Conservation (phyloP, 2,888 invertebrate genomes). For the Punctoribates punctum region DNA sequence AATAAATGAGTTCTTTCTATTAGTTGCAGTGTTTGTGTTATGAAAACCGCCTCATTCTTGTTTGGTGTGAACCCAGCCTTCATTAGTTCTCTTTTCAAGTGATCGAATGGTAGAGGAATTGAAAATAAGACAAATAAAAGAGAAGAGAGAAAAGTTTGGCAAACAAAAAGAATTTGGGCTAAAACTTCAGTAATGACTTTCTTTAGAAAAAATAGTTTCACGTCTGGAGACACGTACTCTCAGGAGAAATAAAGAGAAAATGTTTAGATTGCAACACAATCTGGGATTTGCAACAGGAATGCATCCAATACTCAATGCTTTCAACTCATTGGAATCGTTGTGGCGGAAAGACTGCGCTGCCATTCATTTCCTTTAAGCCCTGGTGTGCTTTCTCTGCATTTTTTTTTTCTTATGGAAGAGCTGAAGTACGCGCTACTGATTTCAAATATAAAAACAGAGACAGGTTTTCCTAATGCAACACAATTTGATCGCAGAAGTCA, state of each 20-base stretch:
- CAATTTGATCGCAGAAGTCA: slow-evolving; percentile 40
- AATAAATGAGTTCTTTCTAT: neutral
- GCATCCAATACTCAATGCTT: slow-evolving; percentile 19
- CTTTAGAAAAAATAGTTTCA: slow-evolving; percentile 60
- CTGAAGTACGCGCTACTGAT: slow-evolving; percentile 16
- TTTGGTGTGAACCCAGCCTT: neutral
- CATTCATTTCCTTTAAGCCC: slow-evolving; percentile 40
- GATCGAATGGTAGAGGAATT: neutral
- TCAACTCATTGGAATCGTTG: slow-evolving; percentile 13
- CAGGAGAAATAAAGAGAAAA: slow-evolving; percentile 43
- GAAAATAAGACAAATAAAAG: neutral
- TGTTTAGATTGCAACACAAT: slow-evolving; percentile 34
- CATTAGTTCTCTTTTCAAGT: neutral
- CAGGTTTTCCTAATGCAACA: slow-evolving; percentile 37
- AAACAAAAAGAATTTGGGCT: neutral
- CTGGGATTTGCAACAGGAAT: slow-evolving; percentile 33
- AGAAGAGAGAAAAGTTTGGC: slow-evolving; percentile 9
- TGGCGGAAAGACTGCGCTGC: slow-evolving; percentile 28
- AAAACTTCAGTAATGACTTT: slow-evolving; percentile 59
- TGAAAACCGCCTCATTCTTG: slow-evolving; percentile 33
- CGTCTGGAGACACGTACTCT: slow-evolving; percentile 57
- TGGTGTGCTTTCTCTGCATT: slow-evolving; percentile 24
- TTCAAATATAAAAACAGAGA: slow-evolving; percentile 15
- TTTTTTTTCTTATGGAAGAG: neutral
- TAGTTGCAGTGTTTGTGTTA: neutral